Base-by-base conservation (phyloP, 2,888 invertebrate genomes). In the Acronicta aceris region DNA sequence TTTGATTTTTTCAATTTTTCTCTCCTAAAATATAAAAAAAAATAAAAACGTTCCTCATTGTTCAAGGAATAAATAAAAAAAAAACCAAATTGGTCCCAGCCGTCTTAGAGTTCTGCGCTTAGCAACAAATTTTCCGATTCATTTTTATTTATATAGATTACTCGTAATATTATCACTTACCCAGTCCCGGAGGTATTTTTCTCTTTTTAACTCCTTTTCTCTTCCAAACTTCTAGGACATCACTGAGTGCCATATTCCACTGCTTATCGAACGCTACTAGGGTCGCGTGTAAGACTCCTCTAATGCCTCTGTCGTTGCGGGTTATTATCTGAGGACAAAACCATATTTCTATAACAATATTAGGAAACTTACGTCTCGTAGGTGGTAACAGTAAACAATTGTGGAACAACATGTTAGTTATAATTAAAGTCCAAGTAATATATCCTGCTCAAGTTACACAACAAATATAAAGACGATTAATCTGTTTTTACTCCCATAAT, bases 181-280 rank as follows among this genome's bases (percentile, higher is more conserved):
- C 96, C 61, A 96, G 53, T 5, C 76, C 90, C 7, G 96, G 95
- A 3, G 96, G 96, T 54, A 95, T 89, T 90, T 97, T 97, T 67
- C 92, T 81, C 72, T 93, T 92, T 75, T 94, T 95, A 48, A 92
- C 93, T 46, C 91, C 90, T 81, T 96, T 96, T 68, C 97, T 95
- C 53, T 95, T 96, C 97, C 98, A 98, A 4, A 96, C 93, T 91
- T 99, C 99, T 30, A 96, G 95, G 2, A 98, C 98, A 85, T 98
- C 97, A 59, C 95, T 95, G 54, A 99, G 91, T 6, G 97, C 97
- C 78, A 99, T 88, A 91, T 99, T 99, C 97, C 98, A 98, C 87
- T 98, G 98, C 85, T 98, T 98, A 91, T 99, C 99, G 89, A 98
- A 99, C 3, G 98, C 98, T 16, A 96, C 95, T 27, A 99, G 90